Evolutionary conservation across 2,888 invertebrate species (phyloP).

Genomic region (Chrysolina oricalcia): DNA sequence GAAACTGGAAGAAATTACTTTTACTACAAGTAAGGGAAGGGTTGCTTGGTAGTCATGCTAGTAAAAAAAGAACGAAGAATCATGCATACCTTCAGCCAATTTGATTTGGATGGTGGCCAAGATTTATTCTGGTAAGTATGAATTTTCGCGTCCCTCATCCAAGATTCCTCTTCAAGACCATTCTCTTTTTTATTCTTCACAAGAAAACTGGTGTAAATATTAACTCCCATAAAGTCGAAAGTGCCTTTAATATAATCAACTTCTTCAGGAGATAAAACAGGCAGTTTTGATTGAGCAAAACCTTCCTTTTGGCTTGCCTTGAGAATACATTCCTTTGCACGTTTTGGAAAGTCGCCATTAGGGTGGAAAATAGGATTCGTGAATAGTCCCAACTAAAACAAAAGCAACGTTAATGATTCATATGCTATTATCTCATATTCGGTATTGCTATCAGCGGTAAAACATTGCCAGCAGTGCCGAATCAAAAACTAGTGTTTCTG

Average conservation of each 20-base stretch:
- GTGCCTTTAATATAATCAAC: slow-evolving; percentile 45
- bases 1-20: no score
- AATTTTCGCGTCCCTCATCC: slow-evolving; percentile 77
- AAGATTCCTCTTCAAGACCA: slow-evolving; percentile 71
- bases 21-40: no score
- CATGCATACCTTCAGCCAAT: slow-evolving; percentile 52
- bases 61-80: not conserved
- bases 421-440: no score
- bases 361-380: slow-evolving; percentile 54
- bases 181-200: slow-evolving; percentile 46
- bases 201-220: slow-evolving; percentile 52
- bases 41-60: no score
- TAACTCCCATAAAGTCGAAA: slow-evolving; percentile 56
- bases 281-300: slow-evolving; percentile 51
- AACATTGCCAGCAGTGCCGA: no score
- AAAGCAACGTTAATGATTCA: not conserved
- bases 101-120: slow-evolving; percentile 73
- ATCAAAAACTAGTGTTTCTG: no score
- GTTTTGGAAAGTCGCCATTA: slow-evolving; percentile 57
- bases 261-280: slow-evolving; percentile 47
- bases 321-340: slow-evolving; percentile 50
- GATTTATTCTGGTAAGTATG: slow-evolving; percentile 74
- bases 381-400: slow-evolving; percentile 51
- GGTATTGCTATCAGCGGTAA: no score
- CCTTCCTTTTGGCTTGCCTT: slow-evolving; percentile 52